Conservation (phyloP, 2,797 vertebrate species). For the Babyrousa celebensis region DNA sequence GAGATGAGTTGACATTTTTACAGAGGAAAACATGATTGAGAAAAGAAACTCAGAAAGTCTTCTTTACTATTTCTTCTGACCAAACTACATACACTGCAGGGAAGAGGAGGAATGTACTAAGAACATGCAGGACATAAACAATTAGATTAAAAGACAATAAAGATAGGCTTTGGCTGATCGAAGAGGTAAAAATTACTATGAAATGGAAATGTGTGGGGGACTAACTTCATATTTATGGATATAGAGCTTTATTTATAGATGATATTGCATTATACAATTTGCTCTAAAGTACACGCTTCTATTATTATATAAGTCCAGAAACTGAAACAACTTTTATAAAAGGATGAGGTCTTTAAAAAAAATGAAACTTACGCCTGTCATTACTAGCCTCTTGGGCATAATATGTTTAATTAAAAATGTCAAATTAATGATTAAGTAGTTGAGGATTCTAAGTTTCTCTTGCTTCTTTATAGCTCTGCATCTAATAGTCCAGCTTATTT, state of each 20-base stretch:
- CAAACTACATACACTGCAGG: background rate
- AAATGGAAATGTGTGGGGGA: background rate
- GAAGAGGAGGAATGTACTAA: background rate
- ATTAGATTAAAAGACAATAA: background rate
- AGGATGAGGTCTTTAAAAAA: background rate
- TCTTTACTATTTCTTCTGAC: conserved; percentile 32
- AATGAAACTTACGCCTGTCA: background rate
- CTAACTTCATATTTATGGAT: conserved; percentile 14
- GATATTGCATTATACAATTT: background rate
- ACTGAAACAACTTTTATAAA: background rate
- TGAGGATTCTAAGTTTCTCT: conserved; percentile 61
- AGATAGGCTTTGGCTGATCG: background rate
- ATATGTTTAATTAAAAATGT: conserved; percentile 35
- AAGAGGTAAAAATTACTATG: conserved; percentile 42
- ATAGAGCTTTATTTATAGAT: conserved; percentile 45
- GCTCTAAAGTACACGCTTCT: conserved; percentile 6
- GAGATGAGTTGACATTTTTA: conserved; percentile 39
- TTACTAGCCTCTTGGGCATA: conserved; percentile 6
- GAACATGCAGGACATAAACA: conserved; percentile 44
- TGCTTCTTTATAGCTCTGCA: conserved; percentile 3
- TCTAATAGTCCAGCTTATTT: conserved; percentile 36
- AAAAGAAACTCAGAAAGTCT: conserved; percentile 30
- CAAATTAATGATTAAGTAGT: conserved; percentile 22
- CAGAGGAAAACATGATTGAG: background rate
- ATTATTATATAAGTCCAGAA: background rate